Percentiles rank a stretch among this genome's conserved stretches.
These are phyloP conservation scores for Caenorhabditis elegans DNA, from an alignment of 1,140 invertebrate genomes.

Conservation along the genomic window WBcel235 BX284606.5:4804501-4805000, in stretches of 20 bases:
- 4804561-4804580: neutral
- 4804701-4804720: too few relatives aligned
- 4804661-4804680: neutral
- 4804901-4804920: neutral
- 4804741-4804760: too few relatives aligned
- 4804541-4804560: conserved; percentile 24
- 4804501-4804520: neutral
- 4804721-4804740: too few relatives aligned
- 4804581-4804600: neutral
- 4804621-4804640: too few relatives aligned
- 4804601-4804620: neutral
- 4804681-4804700: conserved; percentile 5
- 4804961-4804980: neutral
- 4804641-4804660: too few relatives aligned
- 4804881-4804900: neutral
- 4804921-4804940: neutral
- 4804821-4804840: neutral
- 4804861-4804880: neutral
- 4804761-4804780: too few relatives aligned
- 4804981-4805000: too few relatives aligned
- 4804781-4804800: too few relatives aligned
- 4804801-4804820: too few relatives aligned
- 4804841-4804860: neutral
- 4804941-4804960: neutral
- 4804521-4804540: conserved; percentile 4